phyloP scores from a whole-genome alignment of 1,140 invertebrate species.

The Thaumetopoea pityocampa region DNA sequence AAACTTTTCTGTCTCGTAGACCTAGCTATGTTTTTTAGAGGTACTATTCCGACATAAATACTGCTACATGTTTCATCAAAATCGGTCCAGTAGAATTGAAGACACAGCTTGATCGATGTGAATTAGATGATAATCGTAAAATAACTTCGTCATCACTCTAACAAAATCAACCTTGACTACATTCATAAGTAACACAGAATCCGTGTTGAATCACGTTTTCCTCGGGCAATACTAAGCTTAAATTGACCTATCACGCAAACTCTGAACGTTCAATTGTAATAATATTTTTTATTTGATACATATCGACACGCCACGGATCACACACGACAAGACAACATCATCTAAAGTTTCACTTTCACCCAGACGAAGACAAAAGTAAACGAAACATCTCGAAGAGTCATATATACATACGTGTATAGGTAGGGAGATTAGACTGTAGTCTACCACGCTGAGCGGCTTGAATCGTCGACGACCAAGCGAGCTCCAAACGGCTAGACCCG shows the following conservation, averaged over 20 bases:
- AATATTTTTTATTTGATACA: background rate
- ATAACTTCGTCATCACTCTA: background rate
- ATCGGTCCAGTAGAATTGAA: too few species aligned
- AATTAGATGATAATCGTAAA: background rate
- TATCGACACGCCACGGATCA: conserved; percentile 3
- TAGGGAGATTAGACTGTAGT: too few species aligned
- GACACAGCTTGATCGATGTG: too few species aligned
- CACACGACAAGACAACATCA: too few species aligned
- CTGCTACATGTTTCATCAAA: background rate
- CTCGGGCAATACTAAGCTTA: conserved; percentile 11
- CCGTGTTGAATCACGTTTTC: conserved; percentile 16
- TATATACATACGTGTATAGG: too few species aligned
- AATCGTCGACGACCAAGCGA: too few species aligned
- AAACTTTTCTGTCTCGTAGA: too few species aligned
- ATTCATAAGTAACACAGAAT: conserved; percentile 1
- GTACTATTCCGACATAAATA: too few species aligned
- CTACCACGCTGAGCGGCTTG: too few species aligned
- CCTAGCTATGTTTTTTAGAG: too few species aligned
- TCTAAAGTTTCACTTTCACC: conserved; percentile 15
- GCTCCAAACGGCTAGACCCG: too few species aligned
- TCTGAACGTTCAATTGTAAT: conserved; percentile 10
- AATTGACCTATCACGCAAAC: conserved; percentile 25
- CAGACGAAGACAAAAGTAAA: conserved; percentile 12
- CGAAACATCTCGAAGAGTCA: too few species aligned
- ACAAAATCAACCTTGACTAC: conserved; percentile 7